Evolutionary conservation across 2,797 vertebrate genomes (phyloP), one percentile per base, ranked within the genome.

Genomic region (Lacerta agilis): DNA sequence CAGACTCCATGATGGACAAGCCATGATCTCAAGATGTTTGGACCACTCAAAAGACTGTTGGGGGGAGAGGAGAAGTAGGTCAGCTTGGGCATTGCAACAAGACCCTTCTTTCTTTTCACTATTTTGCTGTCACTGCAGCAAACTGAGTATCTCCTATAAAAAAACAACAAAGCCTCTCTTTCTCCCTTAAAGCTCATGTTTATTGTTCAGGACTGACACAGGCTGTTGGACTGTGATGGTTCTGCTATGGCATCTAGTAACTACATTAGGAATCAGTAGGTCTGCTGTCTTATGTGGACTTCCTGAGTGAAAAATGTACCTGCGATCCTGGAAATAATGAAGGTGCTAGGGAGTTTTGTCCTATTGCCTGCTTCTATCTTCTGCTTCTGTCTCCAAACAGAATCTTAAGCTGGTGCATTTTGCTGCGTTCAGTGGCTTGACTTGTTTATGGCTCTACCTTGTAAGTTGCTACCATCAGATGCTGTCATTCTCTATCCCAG

Each of bases 181-280:
- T 84, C 38, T n/a, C 49, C 58, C 17, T 81, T 66, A 72, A 84
- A 73, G 8, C 10, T 55, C 25, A 6, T 7, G 5, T 49, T 38
- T 58, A 2, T 61, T 43, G 79, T 10, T 1, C 3, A 3, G 49
- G 38, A 23, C 17, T 38, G 9, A 73, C 27, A 17, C 10, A 25
- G 33, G 4, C 29, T 79, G 23, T 7, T 73, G 49, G 38, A 38
- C 71, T 71, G 20, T 4, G 81, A 18, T 71, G 67, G 71, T 58
- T 79, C 45, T 80, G 25, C 23, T 38, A 5, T 72, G 77, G 84
- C 87, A 79, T 76, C 81, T 84, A 58, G 81, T 80, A 87, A 45
- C 61, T 38, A 76, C 23, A 8, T 29, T 33, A 33, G n/a, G 23
- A 82, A 61, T 41, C 45, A 38, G 17, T 20, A 41, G 29, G 10